Evolutionary conservation across 2,888 invertebrate species (phyloP).

Genomic region (Apodemia duryi): DNA sequence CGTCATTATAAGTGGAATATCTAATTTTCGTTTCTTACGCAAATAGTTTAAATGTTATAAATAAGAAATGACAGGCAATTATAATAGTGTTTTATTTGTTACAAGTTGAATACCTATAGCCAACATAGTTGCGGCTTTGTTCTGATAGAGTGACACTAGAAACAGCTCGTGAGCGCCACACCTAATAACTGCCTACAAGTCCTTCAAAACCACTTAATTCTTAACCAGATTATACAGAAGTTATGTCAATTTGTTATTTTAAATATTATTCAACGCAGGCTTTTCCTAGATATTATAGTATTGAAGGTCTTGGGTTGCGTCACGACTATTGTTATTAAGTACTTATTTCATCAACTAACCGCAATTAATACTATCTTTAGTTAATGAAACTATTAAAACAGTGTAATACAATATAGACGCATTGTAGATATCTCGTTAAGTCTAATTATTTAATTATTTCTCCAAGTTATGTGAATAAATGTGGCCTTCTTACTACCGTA

Average conservation of each 20-base stretch:
- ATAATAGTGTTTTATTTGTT: conserved; percentile 11
- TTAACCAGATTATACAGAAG: conserved; percentile 47
- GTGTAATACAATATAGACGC: conserved; percentile 5
- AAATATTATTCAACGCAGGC: conserved; percentile 53
- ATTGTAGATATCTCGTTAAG: conserved; percentile 2
- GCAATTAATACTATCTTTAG: conserved; percentile 23
- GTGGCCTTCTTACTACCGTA: neutral
- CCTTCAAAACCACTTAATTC: conserved; percentile 61
- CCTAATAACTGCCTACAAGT: conserved; percentile 52
- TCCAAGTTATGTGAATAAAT: neutral
- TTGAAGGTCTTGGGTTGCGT: conserved; percentile 24
- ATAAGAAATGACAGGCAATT: conserved; percentile 6
- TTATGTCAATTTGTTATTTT: conserved; percentile 64
- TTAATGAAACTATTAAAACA: conserved; percentile 21
- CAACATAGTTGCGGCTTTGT: conserved; percentile 16
- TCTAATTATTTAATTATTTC: conserved; percentile 11
- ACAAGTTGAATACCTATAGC: conserved; percentile 7
- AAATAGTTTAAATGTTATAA: conserved; percentile 1
- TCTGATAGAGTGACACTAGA: conserved; percentile 32
- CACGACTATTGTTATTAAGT: conserved; percentile 27
- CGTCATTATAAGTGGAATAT: conserved; percentile 8
- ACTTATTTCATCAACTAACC: conserved; percentile 21
- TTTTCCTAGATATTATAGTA: conserved; percentile 36
- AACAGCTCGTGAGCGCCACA: conserved; percentile 64
- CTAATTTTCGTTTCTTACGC: neutral